Evolutionary conservation across 2,888 invertebrate genomes (phyloP).

Genomic region (Horisme vitalbata): DNA sequence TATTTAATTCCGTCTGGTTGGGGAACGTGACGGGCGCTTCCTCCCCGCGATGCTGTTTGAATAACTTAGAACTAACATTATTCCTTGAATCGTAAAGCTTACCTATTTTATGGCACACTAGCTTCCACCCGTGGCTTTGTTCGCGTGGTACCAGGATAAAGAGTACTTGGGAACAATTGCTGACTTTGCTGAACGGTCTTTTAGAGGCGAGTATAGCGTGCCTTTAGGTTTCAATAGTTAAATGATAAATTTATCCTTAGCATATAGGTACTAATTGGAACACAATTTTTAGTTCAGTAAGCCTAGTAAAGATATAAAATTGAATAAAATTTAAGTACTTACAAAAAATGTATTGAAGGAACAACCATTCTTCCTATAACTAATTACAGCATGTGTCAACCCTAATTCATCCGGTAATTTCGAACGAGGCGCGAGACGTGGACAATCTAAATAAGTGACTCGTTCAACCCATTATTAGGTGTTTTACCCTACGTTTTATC

Average conservation of each 20-base stretch:
- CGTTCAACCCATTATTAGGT: slow-evolving; percentile 59
- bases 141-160: too few species aligned
- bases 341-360: too few species aligned
- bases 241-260: too few species aligned
- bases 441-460: slow-evolving; percentile 63
- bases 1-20: slow-evolving; percentile 77
- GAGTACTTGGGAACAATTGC: too few species aligned
- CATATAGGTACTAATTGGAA: too few species aligned
- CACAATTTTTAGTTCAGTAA: too few species aligned
- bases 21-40: slow-evolving; percentile 69
- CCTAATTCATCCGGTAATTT: slow-evolving; percentile 41
- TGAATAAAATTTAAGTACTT: too few species aligned
- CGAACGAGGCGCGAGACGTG: slow-evolving; percentile 35
- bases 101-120: slow-evolving; percentile 2
- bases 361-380: slow-evolving; percentile 27
- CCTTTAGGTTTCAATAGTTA: too few species aligned
- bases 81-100: slow-evolving; percentile 36
- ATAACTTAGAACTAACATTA: slow-evolving; percentile 61
- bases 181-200: too few species aligned
- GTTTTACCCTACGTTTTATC: slow-evolving; percentile 49
- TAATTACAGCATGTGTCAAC: slow-evolving; percentile 31
- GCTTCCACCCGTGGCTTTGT: too few species aligned
- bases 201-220: too few species aligned
- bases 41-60: slow-evolving; percentile 65
- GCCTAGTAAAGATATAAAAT: too few species aligned